phyloP scores from a whole-genome alignment of 1,140 invertebrate species.

The Pseudomyrmex cubaensis region DNA sequence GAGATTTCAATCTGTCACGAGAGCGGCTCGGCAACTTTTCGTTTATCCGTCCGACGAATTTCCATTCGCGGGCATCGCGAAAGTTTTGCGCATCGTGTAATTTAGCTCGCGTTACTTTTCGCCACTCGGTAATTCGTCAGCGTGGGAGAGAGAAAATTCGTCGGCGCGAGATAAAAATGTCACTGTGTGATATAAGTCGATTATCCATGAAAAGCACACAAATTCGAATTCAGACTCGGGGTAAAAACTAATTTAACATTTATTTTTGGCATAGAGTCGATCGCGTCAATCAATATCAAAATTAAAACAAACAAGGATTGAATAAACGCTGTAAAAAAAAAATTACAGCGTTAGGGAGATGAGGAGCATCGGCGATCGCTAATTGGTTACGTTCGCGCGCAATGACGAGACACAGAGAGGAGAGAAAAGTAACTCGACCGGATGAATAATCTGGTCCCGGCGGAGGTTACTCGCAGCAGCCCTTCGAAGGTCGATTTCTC shows the following conservation, averaged over 20 bases:
- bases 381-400: conserved; percentile 46
- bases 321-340: not conserved
- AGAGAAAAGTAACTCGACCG: conserved; percentile 30
- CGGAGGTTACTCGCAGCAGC: conserved; percentile 37
- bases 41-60: conserved; percentile 54
- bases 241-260: not conserved
- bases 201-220: conserved; percentile 17
- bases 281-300: no score
- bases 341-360: not conserved
- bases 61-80: conserved; percentile 12
- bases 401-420: not conserved
- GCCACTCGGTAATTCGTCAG: conserved; percentile 35
- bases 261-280: not conserved
- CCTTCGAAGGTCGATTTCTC: conserved; percentile 38
- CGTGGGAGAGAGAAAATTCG: not conserved
- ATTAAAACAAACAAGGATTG: no score
- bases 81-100: conserved; percentile 47
- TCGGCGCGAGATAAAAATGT: conserved; percentile 17
- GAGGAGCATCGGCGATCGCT: conserved; percentile 17
- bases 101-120: conserved; percentile 50
- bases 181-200: not conserved
- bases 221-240: not conserved
- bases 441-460: conserved; percentile 61
- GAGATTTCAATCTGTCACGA: conserved; percentile 72
- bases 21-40: conserved; percentile 59